These are phyloP conservation scores for Anhinga rufa DNA, from an alignment of 2,113 vertebrate genomes.

Conservation along the genomic window DNA sequence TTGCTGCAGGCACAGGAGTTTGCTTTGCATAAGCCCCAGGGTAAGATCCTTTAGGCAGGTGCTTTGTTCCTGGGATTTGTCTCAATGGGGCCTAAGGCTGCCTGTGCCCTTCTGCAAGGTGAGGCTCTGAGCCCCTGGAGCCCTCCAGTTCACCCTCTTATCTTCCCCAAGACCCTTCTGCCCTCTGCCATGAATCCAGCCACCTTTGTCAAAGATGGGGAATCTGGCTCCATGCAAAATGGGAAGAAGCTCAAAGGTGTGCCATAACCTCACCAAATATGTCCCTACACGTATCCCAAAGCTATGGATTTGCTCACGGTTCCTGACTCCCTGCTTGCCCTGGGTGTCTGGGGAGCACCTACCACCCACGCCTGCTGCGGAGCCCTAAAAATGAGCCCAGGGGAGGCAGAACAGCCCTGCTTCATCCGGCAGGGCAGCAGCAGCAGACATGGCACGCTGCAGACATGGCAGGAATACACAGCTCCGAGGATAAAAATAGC, in stretches of 20 bases:
- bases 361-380: not conserved
- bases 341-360: not conserved
- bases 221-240: not conserved
- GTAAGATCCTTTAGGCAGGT: not conserved
- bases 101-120: not conserved
- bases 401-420: not conserved
- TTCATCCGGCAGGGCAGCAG: not conserved
- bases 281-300: fast-evolving
- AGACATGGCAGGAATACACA: not conserved
- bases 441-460: not conserved
- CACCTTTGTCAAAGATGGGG: not conserved
- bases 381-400: not conserved
- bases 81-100: not conserved
- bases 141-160: not conserved
- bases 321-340: not conserved
- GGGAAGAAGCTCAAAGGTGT: not conserved
- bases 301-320: fast-evolving
- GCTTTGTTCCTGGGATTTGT: not conserved
- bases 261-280: not conserved
- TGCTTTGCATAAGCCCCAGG: not conserved
- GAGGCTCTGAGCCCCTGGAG: not conserved
- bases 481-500: not conserved
- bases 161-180: not conserved
- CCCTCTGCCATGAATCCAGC: not conserved
- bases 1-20: not conserved